phyloP scores from a whole-genome alignment of 2,113 vertebrate species.

The Syngnathus scovelli region DNA sequence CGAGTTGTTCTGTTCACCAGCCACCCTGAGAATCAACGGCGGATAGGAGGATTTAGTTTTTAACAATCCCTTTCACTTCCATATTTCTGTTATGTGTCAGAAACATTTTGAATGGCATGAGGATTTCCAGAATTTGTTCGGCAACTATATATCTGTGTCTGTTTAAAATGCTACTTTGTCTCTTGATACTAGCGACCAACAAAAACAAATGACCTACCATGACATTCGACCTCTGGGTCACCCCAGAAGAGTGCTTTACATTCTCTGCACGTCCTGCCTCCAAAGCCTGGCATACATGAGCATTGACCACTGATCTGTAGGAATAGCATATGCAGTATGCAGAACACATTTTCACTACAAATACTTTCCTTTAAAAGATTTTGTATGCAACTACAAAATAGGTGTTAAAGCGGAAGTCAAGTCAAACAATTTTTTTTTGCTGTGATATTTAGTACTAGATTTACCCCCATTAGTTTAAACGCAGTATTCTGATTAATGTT shows the following conservation, averaged over 20 bases:
- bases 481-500: too few species aligned
- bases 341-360: background rate
- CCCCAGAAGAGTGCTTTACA: conserved; percentile 95
- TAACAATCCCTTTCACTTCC: background rate
- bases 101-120: background rate
- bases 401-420: background rate
- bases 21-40: too few species aligned
- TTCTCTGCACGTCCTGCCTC: conserved; percentile 87
- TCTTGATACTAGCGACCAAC: background rate
- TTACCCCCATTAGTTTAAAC: too few species aligned
- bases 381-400: background rate
- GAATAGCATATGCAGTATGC: background rate
- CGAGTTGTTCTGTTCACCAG: too few species aligned
- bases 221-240: conserved; percentile 81
- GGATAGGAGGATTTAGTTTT: background rate
- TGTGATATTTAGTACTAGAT: too few species aligned
- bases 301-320: conserved; percentile 90
- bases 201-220: conserved; percentile 65
- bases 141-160: background rate
- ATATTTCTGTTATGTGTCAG: background rate
- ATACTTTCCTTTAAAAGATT: background rate
- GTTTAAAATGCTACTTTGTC: background rate
- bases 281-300: conserved; percentile 87
- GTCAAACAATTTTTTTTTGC: too few species aligned
- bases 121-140: background rate